Evolutionary conservation across 2,113 vertebrate genomes (phyloP).

Genomic region (Syngnathus scovelli): DNA sequence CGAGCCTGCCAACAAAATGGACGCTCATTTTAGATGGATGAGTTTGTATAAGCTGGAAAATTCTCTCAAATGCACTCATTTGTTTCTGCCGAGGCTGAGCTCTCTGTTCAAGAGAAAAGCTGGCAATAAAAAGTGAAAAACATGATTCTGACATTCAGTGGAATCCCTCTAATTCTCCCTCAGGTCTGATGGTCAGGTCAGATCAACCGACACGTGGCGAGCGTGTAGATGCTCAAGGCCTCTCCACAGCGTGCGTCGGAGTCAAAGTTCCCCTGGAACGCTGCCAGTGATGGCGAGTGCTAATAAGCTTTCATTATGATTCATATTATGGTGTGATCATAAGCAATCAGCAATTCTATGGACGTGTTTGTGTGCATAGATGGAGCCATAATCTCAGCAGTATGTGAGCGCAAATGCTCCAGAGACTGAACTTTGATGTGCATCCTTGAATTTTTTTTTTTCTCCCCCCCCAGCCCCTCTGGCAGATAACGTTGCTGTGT

Average conservation of each 20-base stretch:
- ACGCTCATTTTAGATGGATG: constrained; percentile 26
- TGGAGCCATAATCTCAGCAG: constrained; percentile 10
- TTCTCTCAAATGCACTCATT: not conserved
- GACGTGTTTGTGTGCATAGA: constrained; percentile 20
- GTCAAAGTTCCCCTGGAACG: constrained; percentile 37
- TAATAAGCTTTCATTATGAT: constrained; percentile 63
- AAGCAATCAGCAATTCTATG: constrained; percentile 54
- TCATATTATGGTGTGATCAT: constrained; percentile 57
- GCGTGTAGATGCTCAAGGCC: constrained; percentile 42
- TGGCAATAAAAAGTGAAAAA: constrained; percentile 33
- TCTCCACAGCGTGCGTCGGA: constrained; percentile 25
- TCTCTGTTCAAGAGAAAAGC: not conserved
- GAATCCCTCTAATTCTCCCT: constrained; percentile 32
- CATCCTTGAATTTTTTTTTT: constrained; percentile 48
- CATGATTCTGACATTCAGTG: constrained; percentile 25
- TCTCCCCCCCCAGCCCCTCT: constrained; percentile 19
- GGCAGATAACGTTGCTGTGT: constrained; percentile 49
- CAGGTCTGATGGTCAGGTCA: constrained; percentile 28
- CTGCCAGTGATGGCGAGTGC: constrained; percentile 36
- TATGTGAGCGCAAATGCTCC: constrained; percentile 36
- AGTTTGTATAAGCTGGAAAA: not conserved
- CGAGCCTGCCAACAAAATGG: constrained; percentile 42
- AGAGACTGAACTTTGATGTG: constrained; percentile 58
- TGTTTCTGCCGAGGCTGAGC: not conserved
- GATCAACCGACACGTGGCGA: constrained; percentile 19